Evolutionary conservation across 30 jellyfish, hydroid and myxozoan species (phyloP).

Genomic region (Morbakka virulenta): DNA sequence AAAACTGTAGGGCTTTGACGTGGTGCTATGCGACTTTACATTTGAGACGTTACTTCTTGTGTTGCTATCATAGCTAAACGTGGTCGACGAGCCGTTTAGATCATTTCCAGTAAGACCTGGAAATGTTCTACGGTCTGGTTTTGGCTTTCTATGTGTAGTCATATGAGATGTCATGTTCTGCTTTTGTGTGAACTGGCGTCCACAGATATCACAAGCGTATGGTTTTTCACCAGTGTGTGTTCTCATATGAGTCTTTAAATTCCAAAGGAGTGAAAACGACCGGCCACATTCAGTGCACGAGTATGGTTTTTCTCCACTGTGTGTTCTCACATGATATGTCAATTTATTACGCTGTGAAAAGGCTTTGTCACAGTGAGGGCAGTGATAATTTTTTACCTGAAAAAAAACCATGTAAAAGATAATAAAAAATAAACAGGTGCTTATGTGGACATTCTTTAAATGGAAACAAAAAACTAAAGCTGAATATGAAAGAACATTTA

Average conservation of each 20-base stretch:
- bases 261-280: conserved; percentile 95
- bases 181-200: conserved; percentile 97
- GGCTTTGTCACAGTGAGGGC: conserved; percentile 99
- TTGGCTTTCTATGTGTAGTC: conserved; percentile 98
- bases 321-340: conserved; percentile 97
- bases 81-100: not conserved
- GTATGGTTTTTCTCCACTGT: conserved; percentile 97
- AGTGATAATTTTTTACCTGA: conserved; percentile 92
- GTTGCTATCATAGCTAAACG: conserved; percentile 20
- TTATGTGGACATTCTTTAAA: too few relatives aligned
- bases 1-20: not conserved
- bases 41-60: conserved; percentile 24
- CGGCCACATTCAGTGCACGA: conserved; percentile 99
- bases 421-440: too few relatives aligned
- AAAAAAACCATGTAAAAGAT: too few relatives aligned
- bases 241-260: conserved; percentile 92
- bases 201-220: conserved; percentile 94
- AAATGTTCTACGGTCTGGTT: conserved; percentile 30
- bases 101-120: conserved; percentile 35
- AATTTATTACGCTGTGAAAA: conserved; percentile 96
- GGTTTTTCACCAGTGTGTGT: conserved; percentile 99
- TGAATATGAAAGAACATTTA: too few relatives aligned
- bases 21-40: not conserved
- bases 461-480: too few relatives aligned
- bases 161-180: conserved; percentile 99